These are phyloP conservation scores for Macaria notata DNA, from an alignment of 2,888 invertebrate species.

Conservation along the genomic window DNA sequence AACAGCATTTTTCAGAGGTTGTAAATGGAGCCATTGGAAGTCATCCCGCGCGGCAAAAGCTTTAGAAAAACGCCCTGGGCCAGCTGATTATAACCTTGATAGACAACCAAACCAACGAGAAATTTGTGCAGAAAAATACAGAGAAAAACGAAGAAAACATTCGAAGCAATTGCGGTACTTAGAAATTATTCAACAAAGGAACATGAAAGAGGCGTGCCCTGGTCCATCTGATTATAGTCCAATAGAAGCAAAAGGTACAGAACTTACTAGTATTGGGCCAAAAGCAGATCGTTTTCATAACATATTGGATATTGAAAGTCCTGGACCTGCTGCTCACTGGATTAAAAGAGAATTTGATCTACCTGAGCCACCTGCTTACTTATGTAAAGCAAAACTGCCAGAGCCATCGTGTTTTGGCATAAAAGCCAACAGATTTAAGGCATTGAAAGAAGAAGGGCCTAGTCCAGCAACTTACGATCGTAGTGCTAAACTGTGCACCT, in stretches of 20 bases:
- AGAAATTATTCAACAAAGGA: conserved; percentile 58
- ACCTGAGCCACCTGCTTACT: conserved; percentile 34
- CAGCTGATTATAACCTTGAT: conserved; percentile 54
- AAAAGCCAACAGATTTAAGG: conserved; percentile 56
- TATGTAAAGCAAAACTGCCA: conserved; percentile 52
- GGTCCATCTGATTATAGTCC: conserved; percentile 63
- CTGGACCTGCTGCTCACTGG: conserved; percentile 60
- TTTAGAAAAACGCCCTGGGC: conserved; percentile 52
- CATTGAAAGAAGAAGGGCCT: conserved; percentile 13
- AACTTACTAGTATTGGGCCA: conserved; percentile 48
- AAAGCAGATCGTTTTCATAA: conserved; percentile 52
- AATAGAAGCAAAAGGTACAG: conserved; percentile 42
- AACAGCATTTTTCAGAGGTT: conserved; percentile 63
- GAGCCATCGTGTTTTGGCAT: conserved; percentile 56
- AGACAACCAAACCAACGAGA: conserved; percentile 38
- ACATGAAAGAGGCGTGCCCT: conserved; percentile 53
- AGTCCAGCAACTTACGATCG: conserved; percentile 57
- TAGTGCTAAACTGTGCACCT: conserved; percentile 37
- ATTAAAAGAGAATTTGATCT: conserved; percentile 60
- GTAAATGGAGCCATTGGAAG: conserved; percentile 69
- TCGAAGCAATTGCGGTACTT: conserved; percentile 63
- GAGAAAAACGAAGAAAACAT: conserved; percentile 51
- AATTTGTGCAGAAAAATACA: conserved; percentile 57
- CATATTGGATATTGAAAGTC: conserved; percentile 37
- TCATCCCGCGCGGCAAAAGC: conserved; percentile 40